Base-by-base conservation (phyloP, 2,888 invertebrate species). In the Dimorphilus gyrociliatus region DNA sequence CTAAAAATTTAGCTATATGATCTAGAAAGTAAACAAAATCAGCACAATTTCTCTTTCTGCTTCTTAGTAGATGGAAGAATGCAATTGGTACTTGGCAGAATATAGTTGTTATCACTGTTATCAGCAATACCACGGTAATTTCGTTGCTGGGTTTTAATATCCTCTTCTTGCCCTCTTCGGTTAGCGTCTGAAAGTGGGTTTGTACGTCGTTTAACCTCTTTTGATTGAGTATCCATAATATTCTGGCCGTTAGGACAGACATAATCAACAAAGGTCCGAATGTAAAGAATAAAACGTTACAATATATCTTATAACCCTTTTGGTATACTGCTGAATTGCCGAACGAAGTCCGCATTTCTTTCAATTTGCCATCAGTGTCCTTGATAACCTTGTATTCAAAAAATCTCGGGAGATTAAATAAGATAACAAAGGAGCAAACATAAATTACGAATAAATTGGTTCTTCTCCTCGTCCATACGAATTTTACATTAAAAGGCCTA, bases 1-100 rank as follows among this genome's bases (percentile, higher is more conserved):
- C n/a, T n/a, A n/a, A n/a, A n/a, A n/a, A n/a, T n/a, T n/a, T n/a
- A n/a, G n/a, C n/a, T 18, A 41, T 35, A 29, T 35, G 41, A 24
- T 44, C 44, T 29, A 44, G 27, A 23, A 39, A 44, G 29, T 29
- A 44, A 14, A 44, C 35, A 12, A 37, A 27, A 24, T 41, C 30
- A 3, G 41, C 41, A 23, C 44, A 44, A 27, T 34, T 32, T 5
- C 21, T 15, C 23, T 27, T 23, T 4, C 19, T 13, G 28, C 39
- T 41, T 12, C 44, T 33, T 6, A 44, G 39, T 27, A 39, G 41
- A 29, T 44, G 44, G 31, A 44, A 44, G 14, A 38, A 36, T 16
- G 38, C 39, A 12, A 44, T 26, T 3, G 44, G 44, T 2, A 39
- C 37, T 27, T 44, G 44, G 24, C 44, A 43, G 8, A 34, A 25